Percentiles rank a stretch among this genome's conserved stretches.
phyloP scores from a whole-genome alignment of 2,888 invertebrate species.

The Eucera pruinosa region DNA sequence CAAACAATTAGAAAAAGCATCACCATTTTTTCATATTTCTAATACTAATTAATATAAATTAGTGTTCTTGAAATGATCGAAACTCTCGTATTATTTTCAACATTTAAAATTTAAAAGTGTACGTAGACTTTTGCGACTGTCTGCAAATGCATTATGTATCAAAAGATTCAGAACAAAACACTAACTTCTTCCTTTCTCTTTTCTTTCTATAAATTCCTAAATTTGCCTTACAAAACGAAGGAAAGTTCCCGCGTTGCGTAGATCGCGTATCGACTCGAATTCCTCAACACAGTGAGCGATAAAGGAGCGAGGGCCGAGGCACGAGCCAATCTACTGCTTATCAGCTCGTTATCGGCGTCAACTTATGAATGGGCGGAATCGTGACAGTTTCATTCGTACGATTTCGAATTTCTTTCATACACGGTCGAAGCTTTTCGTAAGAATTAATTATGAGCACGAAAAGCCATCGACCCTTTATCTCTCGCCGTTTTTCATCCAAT shows the following conservation, averaged over 20 bases:
- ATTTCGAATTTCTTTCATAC: conserved; percentile 15
- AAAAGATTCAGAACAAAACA: neutral
- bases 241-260: neutral
- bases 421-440: neutral
- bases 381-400: conserved; percentile 25
- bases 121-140: no score
- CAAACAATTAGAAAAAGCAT: no score
- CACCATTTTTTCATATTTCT: no score
- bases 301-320: conserved; percentile 41
- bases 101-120: no score
- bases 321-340: conserved; percentile 53
- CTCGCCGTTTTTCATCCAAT: no score
- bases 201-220: no score
- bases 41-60: no score
- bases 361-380: conserved; percentile 75
- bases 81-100: no score
- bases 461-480: neutral
- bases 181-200: neutral
- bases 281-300: conserved; percentile 34
- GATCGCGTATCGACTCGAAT: conserved; percentile 20
- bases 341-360: conserved; percentile 63
- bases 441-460: conserved; percentile 9
- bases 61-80: no score
- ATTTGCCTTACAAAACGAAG: neutral
- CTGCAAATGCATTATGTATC: no score